Evolutionary conservation across 2,888 invertebrate species (phyloP), one percentile per base, ranked within the genome.

Genomic region (Rhabditophanes sp.): DNA sequence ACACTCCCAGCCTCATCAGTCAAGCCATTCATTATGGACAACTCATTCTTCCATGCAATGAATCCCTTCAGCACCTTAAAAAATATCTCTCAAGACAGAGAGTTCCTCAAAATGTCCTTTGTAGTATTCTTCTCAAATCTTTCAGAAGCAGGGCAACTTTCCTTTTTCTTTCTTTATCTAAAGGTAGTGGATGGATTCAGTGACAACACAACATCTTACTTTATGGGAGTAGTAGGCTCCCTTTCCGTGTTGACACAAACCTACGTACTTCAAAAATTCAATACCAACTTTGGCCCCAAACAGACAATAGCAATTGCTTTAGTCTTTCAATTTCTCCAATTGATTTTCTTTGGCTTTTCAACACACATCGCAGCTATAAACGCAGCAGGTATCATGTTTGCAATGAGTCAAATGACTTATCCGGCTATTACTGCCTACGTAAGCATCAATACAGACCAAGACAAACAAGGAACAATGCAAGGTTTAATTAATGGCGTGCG

Each of bases 401-500:
- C 90, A 9, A 75, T 93, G 53, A 87, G 85, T 42, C 85, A 85
- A 49, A 79, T 96, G 54, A 90, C 90, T 3, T 96, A 99, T 73
- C 96, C 96, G 21, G 88, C 93, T 35, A 93, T 99, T 65, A 87
- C 87, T 68, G 84, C 93, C 22, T 96, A 88, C 69, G 90, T 90
- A 35, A 90, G 90, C 9, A 82, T 88, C 64, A 87, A 90, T 69
- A 85, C 90, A 46, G 80, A 85, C 62, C 80, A 83, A n/a, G 93
- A 96, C 68, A 78, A 87, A 63, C 96, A 96, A 73, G 96, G 81
- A 37, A 76, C 83, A 21, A 82, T 82, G 39, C 87, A 88, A 71
- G 93, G 96, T 44, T 85, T 99, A 77, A 84, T 99, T 31, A 96
- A 96, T 0, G 96, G 96, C 9, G 90, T 96, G 75, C 74, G 93